Evolutionary conservation across 1,140 invertebrate species (phyloP).

Genomic region (Pseudomyrmex dendroicus): DNA sequence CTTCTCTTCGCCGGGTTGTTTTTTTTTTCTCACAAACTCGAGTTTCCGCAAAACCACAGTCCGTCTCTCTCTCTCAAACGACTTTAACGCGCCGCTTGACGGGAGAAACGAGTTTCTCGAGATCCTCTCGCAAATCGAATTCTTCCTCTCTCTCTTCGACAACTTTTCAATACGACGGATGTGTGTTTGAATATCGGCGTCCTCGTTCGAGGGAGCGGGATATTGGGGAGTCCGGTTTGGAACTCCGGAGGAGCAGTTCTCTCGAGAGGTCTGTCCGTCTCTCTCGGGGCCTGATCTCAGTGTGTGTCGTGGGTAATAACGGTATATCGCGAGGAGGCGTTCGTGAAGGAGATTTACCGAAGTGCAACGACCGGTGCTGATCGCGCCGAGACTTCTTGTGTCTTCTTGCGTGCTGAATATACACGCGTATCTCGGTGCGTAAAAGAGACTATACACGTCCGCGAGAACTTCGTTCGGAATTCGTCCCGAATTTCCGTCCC

Average conservation of each 20-base stretch:
- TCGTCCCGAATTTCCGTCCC: background rate
- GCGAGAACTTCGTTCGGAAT: background rate
- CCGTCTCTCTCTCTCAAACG: no score
- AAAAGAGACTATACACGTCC: no score
- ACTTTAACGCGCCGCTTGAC: no score
- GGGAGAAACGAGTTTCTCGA: no score
- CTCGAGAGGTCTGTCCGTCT: conserved; percentile 7
- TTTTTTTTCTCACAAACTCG: no score
- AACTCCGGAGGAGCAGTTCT: background rate
- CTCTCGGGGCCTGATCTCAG: conserved; percentile 6
- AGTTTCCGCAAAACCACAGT: no score
- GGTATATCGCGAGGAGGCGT: conserved; percentile 47
- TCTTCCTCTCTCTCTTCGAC: no score
- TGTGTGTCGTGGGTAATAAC: conserved; percentile 11
- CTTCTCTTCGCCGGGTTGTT: no score
- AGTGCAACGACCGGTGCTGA: conserved; percentile 61
- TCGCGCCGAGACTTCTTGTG: conserved; percentile 10
- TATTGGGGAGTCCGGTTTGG: conserved; percentile 18
- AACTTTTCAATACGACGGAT: no score
- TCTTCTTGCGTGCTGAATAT: background rate
- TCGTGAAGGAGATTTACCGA: conserved; percentile 48
- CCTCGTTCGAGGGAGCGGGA: conserved; percentile 8
- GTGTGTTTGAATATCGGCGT: background rate
- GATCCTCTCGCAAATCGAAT: no score
- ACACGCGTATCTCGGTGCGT: background rate